A percentile compares a stretch with the other conserved stretches of the same genome.
phyloP scores from a whole-genome alignment of 2,797 vertebrate genomes.

The Spondyliosoma cantharus region DNA sequence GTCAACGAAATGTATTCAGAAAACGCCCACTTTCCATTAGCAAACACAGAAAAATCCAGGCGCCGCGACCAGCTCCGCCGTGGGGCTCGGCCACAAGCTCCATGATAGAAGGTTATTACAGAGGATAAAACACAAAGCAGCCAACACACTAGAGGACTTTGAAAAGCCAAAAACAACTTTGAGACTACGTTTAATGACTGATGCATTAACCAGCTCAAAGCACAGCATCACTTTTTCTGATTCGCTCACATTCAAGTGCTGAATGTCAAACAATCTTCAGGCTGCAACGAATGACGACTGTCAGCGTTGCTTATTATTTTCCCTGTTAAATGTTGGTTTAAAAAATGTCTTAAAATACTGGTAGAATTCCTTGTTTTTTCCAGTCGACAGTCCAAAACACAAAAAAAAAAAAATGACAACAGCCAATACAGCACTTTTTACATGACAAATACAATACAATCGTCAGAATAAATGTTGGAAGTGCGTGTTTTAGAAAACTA shows the following conservation, averaged over 20 bases:
- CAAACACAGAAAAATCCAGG: slow-evolving; percentile 52
- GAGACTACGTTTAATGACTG: slow-evolving; percentile 17
- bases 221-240: neutral
- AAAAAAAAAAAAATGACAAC: neutral
- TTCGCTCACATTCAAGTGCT: slow-evolving; percentile 2
- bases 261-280: slow-evolving; percentile 3
- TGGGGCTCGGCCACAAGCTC: slow-evolving; percentile 14
- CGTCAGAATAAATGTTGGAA: neutral
- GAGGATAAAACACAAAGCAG: slow-evolving; percentile 22
- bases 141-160: neutral
- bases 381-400: no score
- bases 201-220: slow-evolving; percentile 12
- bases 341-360: neutral
- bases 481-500: no score
- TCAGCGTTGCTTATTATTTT: neutral
- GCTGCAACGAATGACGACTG: neutral
- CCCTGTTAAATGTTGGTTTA: neutral
- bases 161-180: slow-evolving; percentile 15
- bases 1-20: slow-evolving; percentile 48
- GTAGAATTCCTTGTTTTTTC: neutral
- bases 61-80: slow-evolving; percentile 30
- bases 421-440: neutral
- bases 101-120: neutral
- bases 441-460: neutral
- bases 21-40: slow-evolving; percentile 70